These are phyloP conservation scores for Xenops minutus DNA, from an alignment of 2,797 vertebrate genomes.

Conservation along the genomic window DNA sequence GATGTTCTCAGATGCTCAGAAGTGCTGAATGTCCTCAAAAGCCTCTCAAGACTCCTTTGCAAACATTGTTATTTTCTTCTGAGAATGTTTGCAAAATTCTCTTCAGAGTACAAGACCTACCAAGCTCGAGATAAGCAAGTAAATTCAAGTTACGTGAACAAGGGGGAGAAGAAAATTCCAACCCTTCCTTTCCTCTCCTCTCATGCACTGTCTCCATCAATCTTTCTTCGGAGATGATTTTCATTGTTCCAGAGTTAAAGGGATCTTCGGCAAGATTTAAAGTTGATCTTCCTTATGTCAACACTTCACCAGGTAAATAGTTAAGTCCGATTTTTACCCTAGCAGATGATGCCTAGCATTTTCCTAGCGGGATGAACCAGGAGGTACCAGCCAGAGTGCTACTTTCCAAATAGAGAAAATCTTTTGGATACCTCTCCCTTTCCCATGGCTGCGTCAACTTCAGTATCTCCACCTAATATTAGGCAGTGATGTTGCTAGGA, in stretches of 20 bases:
- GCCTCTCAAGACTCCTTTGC: neutral
- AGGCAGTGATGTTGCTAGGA: slow-evolving; percentile 1
- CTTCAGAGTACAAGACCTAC: neutral
- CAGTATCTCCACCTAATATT: neutral
- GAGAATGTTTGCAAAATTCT: too few relatives aligned
- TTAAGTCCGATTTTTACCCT: neutral
- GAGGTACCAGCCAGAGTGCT: neutral
- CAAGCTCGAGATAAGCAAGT: neutral
- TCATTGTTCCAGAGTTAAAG: neutral
- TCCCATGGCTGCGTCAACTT: neutral
- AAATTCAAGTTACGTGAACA: neutral
- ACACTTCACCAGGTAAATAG: neutral
- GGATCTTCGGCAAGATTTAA: neutral
- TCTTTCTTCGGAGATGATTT: neutral
- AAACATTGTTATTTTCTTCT: neutral
- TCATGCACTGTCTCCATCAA: neutral
- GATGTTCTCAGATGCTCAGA: neutral
- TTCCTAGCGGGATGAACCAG: neutral
- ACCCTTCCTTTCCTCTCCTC: neutral
- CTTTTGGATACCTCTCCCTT: neutral
- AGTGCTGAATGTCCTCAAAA: neutral
- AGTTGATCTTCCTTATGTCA: neutral
- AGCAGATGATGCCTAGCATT: neutral
- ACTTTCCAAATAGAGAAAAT: neutral
- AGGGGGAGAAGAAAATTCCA: neutral